Evolutionary conservation across 2,113 vertebrate genomes (phyloP), one percentile per base, ranked within the genome.

Genomic region (Pandion haliaetus): DNA sequence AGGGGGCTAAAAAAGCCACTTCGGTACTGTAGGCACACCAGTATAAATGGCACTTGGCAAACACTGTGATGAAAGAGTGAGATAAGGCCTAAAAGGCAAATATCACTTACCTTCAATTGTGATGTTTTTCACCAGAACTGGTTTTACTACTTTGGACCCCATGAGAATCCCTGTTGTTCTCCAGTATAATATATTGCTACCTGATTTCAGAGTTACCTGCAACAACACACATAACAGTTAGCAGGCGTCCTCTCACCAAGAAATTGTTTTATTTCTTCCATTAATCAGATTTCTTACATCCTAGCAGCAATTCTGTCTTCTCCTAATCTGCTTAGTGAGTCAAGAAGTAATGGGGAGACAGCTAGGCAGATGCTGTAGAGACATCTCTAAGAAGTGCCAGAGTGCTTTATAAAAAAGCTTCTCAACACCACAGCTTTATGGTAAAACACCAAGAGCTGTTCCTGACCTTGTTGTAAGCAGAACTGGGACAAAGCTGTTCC

Each of bases 131-230:
- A 99, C 97, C 74, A 99, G 94, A 66, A 99, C 99, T n/a, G 99
- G 99, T 89, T 99, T 99, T 86, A 99, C 98, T 31, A 98, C 98
- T 98, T 99, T 99, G 23, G 98, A 98, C 3, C 99, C 99, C 98
- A 99, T 98, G 25, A 99, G 97, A 88, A 99, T 98, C 26, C 99
- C 99, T 25, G 99, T 99, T 14, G 99, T 99, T 95, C 99, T 99
- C 99, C 99, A 99, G 97, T 99, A 99, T 7, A 99, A 97, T 95
- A 99, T 99, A 94, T 99, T 99, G 78, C 99, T 99, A 36, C 99
- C 99, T 58, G 99, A 99, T 95, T 99, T 99, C 91, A 99, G 95
- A 95, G 98, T 98, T 49, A 99, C 99, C 99, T 99, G 76, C 20
- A 98, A 97, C 31, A 71, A 91, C 11, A 96, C 2, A 1, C 2